phyloP scores from a whole-genome alignment of 1,140 invertebrate genomes.

The Magallana angulata region DNA sequence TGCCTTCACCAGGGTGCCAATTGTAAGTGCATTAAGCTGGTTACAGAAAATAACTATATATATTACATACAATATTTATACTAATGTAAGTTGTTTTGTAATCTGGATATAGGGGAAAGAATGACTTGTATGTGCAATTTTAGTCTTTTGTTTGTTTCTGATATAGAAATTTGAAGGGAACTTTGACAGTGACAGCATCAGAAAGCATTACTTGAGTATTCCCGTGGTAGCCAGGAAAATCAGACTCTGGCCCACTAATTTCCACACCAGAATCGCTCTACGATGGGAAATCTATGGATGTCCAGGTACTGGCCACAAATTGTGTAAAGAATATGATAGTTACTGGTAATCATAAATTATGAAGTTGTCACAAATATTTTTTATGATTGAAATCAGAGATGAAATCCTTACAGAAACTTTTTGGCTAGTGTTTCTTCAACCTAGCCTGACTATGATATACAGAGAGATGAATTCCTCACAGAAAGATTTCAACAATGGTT shows the following conservation, averaged over 20 bases:
- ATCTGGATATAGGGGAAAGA: no score
- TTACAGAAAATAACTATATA: not conserved
- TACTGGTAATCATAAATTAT: not conserved
- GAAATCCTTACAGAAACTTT: not conserved
- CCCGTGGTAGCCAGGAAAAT: constrained; percentile 80
- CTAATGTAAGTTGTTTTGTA: no score
- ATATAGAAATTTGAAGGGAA: constrained; percentile 81
- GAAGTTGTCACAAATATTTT: not conserved
- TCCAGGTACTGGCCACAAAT: constrained; percentile 67
- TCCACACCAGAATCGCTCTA: constrained; percentile 80
- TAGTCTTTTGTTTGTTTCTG: constrained; percentile 13
- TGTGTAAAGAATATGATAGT: no score
- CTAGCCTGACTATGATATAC: no score
- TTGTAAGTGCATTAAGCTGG: constrained; percentile 38
- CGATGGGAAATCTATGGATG: constrained; percentile 81
- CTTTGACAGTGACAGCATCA: constrained; percentile 80
- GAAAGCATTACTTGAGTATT: constrained; percentile 80
- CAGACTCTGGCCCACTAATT: constrained; percentile 80
- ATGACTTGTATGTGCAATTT: no score
- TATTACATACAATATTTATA: no score
- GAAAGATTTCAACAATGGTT: not conserved
- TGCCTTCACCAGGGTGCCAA: constrained; percentile 47
- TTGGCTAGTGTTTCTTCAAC: not conserved
- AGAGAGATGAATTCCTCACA: not conserved
- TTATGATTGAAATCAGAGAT: not conserved